phyloP scores from a whole-genome alignment of 2,113 vertebrate species.

The Poecile atricapillus region DNA sequence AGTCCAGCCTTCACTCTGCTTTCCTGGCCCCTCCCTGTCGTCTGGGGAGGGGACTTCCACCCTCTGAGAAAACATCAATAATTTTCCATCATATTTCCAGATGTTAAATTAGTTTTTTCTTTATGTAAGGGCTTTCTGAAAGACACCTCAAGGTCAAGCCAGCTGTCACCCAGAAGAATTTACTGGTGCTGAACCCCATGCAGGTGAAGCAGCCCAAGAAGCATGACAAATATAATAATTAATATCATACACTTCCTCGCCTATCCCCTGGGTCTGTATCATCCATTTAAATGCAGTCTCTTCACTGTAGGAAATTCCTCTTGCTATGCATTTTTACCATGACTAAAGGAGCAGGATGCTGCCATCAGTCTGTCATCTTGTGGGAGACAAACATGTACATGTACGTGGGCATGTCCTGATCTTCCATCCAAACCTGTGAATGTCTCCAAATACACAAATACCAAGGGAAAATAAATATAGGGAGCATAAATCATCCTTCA shows the following conservation, averaged over 20 bases:
- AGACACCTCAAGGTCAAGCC: not conserved
- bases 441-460: not conserved
- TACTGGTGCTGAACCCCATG: not conserved
- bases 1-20: not conserved
- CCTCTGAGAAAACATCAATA: not conserved
- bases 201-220: not conserved
- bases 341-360: not conserved
- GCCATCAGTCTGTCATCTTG: not conserved
- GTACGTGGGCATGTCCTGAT: rapidly evolving
- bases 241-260: not conserved
- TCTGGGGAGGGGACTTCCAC: not conserved
- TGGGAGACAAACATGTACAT: not conserved
- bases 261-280: not conserved
- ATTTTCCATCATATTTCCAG: not conserved
- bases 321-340: not conserved
- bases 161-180: not conserved
- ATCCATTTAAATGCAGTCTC: not conserved
- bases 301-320: not conserved
- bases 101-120: not conserved
- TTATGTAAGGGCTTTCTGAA: not conserved
- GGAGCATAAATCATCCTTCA: not conserved
- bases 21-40: not conserved
- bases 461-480: not conserved
- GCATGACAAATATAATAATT: not conserved
- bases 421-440: not conserved